Conservation (phyloP, 1,140 invertebrate species). For the Centruroides vittatus region DNA sequence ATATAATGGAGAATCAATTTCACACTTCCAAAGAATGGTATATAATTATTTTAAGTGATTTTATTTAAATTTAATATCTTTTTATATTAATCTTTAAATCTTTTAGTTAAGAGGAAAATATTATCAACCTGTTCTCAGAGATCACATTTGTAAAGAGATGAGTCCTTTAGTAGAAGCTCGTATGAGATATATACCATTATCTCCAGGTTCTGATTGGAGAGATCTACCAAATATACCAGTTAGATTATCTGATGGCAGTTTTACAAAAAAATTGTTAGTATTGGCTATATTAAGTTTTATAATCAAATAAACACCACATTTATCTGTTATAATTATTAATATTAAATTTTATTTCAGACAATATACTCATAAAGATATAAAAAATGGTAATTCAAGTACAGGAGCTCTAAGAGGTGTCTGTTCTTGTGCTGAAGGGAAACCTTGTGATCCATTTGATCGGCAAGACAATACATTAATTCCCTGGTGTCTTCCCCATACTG, state of each 20-base stretch:
- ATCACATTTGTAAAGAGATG: constrained; percentile 80
- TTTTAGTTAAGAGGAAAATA: constrained; percentile 41
- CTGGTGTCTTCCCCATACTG: constrained; percentile 81
- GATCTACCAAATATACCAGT: constrained; percentile 68
- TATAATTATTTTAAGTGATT: constrained; percentile 10
- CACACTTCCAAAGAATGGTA: constrained; percentile 60
- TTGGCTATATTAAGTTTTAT: no score
- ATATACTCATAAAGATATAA: constrained; percentile 55
- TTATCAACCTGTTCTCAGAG: constrained; percentile 39
- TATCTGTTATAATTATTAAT: no score
- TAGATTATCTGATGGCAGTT: constrained; percentile 49
- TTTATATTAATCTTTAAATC: constrained; percentile 6
- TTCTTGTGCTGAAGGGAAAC: constrained; percentile 45
- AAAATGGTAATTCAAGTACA: constrained; percentile 41
- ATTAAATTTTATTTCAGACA: constrained; percentile 28
- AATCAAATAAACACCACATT: no score
- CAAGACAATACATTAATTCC: constrained; percentile 77
- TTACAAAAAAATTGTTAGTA: constrained; percentile 44
- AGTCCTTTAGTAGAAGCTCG: constrained; percentile 58
- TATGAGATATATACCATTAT: constrained; percentile 57
- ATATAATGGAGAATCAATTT: constrained; percentile 52
- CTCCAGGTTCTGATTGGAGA: constrained; percentile 67
- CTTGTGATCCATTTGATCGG: constrained; percentile 53
- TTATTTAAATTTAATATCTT: not conserved
- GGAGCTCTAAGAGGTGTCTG: constrained; percentile 62